Base-by-base conservation (phyloP, 1,140 invertebrate genomes). In the Aphelenchoides avenae region DNA sequence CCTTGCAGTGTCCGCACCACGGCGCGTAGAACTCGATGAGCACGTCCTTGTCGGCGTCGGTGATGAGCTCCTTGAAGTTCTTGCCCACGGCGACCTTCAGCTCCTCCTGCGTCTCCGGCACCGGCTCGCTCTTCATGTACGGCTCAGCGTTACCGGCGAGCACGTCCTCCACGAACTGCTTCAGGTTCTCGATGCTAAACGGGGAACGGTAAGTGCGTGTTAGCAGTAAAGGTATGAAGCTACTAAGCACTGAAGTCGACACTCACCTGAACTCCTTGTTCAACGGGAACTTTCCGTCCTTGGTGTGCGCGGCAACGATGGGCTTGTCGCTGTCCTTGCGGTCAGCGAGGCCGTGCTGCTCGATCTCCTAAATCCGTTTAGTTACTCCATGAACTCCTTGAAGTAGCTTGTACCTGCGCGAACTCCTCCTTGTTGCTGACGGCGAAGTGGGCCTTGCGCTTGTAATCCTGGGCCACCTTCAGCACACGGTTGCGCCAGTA, bases 1-100 rank as follows among this genome's bases (percentile, higher is more conserved):
- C 90, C 80, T 95, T 95, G 82, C 94, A 99, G 75, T 98, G 94
- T 62, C 93, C 93, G 79, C 94, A 98, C 92, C 92, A 97, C 0
- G 92, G 91, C 30, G 92, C 92, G 80, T 97, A 97, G 80, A 67
- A 97, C 79, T 97, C 92, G 63, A 98, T 85, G 4, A 99, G 81
- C 3, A 89, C 89, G 80, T 99, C 94, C 76, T 92, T 89, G 26
- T 82, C 86, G 66, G 87, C 87, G 75, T 98, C 87, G 5, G 84
- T 87, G 0, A 98, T 90, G 42, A 97, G 81, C 52, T 97, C 88
- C 76, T 96, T 87, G 80, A 97, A 97, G 80, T 96, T 97, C 79
- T 91, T 92, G 18, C 85, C 93, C 13, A 98, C 94, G 22, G 89
- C 91, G 53, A 93, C 78, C 80, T 83, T 68, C 27, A 77, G 66